A percentile compares a stretch with the other conserved stretches of the same genome.
Evolutionary conservation across 2,888 invertebrate species (phyloP).

Genomic region (Frankliniella intonsa): DNA sequence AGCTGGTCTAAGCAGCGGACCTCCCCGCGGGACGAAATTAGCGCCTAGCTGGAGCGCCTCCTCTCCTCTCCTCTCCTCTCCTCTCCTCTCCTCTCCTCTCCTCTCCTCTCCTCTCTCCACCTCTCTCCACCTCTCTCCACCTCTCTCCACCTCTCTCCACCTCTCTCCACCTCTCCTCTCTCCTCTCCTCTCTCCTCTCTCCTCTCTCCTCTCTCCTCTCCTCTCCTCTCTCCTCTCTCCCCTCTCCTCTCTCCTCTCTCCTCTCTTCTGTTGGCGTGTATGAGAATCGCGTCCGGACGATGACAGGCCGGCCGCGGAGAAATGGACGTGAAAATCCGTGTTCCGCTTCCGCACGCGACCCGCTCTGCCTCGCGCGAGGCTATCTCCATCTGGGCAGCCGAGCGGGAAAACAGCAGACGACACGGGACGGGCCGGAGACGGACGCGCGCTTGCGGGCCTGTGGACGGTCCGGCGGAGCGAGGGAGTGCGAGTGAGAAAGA

Average conservation of each 20-base stretch:
- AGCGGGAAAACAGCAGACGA: not conserved
- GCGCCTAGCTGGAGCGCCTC: not conserved
- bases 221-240: too few relatives aligned
- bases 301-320: too few relatives aligned
- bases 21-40: not conserved
- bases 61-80: too few relatives aligned
- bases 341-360: not conserved
- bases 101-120: not conserved
- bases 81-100: not conserved
- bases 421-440: not conserved
- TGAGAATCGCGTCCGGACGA: too few relatives aligned
- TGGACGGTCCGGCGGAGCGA: not conserved
- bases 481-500: too few relatives aligned
- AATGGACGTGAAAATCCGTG: too few relatives aligned
- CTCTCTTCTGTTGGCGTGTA: too few relatives aligned
- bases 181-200: too few relatives aligned
- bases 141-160: not conserved
- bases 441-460: not conserved
- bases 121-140: not conserved
- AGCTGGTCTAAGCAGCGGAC: not conserved
- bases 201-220: too few relatives aligned
- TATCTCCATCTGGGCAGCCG: not conserved
- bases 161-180: not conserved
- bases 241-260: too few relatives aligned
- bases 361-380: not conserved